A percentile compares a stretch with the other conserved stretches of the same genome.
phyloP scores from a whole-genome alignment of 2,113 vertebrate genomes.

The Chionomys nivalis region DNA sequence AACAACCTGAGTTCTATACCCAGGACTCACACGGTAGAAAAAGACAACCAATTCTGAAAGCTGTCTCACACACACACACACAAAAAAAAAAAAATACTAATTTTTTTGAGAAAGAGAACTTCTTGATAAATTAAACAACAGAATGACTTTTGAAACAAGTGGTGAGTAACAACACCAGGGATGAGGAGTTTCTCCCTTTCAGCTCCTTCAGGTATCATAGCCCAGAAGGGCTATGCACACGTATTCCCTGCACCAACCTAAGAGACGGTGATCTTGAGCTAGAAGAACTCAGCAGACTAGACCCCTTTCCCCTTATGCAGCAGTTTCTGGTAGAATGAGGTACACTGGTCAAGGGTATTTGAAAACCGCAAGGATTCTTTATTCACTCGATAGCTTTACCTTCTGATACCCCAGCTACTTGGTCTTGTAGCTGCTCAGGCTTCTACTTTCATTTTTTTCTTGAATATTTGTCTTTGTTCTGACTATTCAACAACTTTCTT shows the following conservation, averaged over 20 bases:
- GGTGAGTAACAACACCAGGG: neutral
- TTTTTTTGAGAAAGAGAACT: neutral
- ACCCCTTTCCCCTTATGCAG: neutral
- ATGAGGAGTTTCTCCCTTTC: neutral
- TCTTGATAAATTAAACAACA: neutral
- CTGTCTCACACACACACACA: neutral
- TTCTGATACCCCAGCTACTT: neutral
- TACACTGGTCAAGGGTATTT: neutral
- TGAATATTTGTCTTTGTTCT: neutral
- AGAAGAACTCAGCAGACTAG: neutral
- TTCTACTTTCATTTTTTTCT: neutral
- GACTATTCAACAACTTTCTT: neutral
- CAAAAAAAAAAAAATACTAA: neutral
- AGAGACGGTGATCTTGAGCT: neutral
- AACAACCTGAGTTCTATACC: neutral
- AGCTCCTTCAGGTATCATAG: neutral
- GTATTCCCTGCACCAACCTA: neutral
- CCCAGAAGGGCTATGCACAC: neutral
- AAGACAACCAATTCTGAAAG: neutral
- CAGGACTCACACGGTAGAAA: neutral
- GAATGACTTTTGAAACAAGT: neutral
- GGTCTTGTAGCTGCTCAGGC: neutral
- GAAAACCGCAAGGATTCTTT: neutral
- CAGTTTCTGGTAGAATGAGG: neutral
- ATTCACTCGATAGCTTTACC: neutral